These are phyloP conservation scores for Cheirogaleus major DNA, from an alignment of 2,797 vertebrate species.

Conservation along the genomic window DNA sequence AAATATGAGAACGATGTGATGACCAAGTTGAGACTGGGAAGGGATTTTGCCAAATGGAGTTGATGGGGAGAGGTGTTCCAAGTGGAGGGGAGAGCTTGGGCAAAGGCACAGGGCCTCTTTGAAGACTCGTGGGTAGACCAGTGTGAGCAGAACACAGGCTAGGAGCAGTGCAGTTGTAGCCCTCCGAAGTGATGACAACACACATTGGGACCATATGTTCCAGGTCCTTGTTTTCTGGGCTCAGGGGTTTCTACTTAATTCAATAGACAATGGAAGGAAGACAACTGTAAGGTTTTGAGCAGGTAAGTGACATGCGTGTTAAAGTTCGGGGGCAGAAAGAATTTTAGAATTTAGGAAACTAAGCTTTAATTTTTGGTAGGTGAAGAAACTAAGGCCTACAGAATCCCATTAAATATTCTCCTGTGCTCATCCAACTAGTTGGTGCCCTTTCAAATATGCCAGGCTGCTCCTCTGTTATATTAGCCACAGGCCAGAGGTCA, in stretches of 20 bases:
- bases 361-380: not conserved
- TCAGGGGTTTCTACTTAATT: not conserved
- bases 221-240: not conserved
- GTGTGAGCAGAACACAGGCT: not conserved
- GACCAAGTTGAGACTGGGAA: not conserved
- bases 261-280: not conserved
- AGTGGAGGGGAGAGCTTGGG: not conserved
- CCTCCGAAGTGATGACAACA: not conserved
- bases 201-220: not conserved
- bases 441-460: not conserved
- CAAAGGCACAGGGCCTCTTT: not conserved
- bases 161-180: not conserved
- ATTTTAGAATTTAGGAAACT: not conserved
- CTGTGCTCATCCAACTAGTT: not conserved
- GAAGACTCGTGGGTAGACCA: not conserved
- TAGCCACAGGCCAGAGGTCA: not conserved
- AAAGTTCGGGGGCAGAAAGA: not conserved
- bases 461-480: not conserved
- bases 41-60: not conserved
- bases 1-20: not conserved
- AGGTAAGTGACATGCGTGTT: conserved; percentile 11
- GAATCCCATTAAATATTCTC: not conserved
- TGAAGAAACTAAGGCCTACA: not conserved
- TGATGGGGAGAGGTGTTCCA: not conserved
- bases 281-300: not conserved